Evolutionary conservation across 1,140 invertebrate genomes (phyloP).

Genomic region (Glossosoma conforme): DNA sequence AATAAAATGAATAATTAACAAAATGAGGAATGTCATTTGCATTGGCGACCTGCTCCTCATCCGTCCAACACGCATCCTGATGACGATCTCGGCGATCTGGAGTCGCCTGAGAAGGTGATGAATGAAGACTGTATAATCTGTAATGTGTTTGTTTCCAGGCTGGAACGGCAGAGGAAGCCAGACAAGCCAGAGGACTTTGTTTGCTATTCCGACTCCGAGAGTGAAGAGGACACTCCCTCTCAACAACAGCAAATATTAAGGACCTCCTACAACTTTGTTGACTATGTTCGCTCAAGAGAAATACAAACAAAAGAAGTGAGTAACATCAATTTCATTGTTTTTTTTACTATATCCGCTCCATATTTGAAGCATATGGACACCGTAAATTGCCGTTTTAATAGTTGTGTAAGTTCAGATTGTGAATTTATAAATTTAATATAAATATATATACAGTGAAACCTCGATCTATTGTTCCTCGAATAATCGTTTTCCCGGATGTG

Average conservation of each 20-base stretch:
- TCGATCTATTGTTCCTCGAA: too few relatives aligned
- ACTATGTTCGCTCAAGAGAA: constrained; percentile 75
- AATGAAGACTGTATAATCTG: not conserved
- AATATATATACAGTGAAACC: too few relatives aligned
- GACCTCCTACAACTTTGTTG: constrained; percentile 81
- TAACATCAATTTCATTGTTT: not conserved
- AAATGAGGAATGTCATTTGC: not conserved
- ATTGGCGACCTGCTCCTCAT: too few relatives aligned
- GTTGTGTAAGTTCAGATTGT: too few relatives aligned
- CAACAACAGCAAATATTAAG: constrained; percentile 66
- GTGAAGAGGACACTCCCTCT: constrained; percentile 69
- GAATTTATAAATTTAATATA: too few relatives aligned
- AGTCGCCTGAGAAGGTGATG: too few relatives aligned
- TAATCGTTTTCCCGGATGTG: too few relatives aligned
- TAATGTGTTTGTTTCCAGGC: constrained; percentile 37
- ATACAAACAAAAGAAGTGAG: constrained; percentile 61
- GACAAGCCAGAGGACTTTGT: constrained; percentile 87
- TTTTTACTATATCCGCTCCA: too few relatives aligned
- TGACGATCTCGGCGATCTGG: too few relatives aligned
- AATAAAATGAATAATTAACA: constrained; percentile 2
- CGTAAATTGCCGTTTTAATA: too few relatives aligned
- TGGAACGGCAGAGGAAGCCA: constrained; percentile 68
- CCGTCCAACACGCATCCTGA: too few relatives aligned
- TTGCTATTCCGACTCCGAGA: constrained; percentile 79
- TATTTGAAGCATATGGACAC: too few relatives aligned